phyloP scores from a whole-genome alignment of 2,888 invertebrate genomes.

The Bellardia pandia region DNA sequence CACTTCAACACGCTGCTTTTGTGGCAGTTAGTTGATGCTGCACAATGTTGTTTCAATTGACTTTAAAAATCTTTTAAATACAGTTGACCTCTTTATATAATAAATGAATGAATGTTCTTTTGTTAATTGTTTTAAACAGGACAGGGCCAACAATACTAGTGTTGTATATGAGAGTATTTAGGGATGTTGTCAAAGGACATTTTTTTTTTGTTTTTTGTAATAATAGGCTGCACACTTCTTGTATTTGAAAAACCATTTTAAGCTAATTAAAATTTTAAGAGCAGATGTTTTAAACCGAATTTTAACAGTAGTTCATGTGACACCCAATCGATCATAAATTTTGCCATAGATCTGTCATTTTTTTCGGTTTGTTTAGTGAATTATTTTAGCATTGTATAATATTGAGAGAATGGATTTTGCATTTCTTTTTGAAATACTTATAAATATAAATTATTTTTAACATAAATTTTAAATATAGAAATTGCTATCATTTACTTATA shows the following conservation, averaged over 20 bases:
- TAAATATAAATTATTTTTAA: too few species aligned
- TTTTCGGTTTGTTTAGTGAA: not conserved
- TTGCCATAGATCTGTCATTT: slow-evolving; percentile 50
- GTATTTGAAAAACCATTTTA: slow-evolving; percentile 38
- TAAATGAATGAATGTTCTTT: slow-evolving; percentile 4
- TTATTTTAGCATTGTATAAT: not conserved
- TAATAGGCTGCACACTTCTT: slow-evolving; percentile 19
- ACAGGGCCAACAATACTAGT: not conserved
- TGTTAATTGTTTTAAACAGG: slow-evolving; percentile 36
- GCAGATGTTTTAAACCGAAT: slow-evolving; percentile 61
- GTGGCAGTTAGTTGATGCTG: slow-evolving; percentile 34
- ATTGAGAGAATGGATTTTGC: not conserved
- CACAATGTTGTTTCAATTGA: slow-evolving; percentile 63
- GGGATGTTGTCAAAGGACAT: slow-evolving; percentile 43
- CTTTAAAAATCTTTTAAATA: slow-evolving; percentile 61
- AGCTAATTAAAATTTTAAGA: slow-evolving; percentile 59
- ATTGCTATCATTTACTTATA: too few species aligned
- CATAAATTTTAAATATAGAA: too few species aligned
- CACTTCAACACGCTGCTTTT: slow-evolving; percentile 50
- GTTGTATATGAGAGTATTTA: not conserved
- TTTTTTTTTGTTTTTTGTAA: not conserved
- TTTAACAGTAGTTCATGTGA: slow-evolving; percentile 26
- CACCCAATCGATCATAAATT: slow-evolving; percentile 59
- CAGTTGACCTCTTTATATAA: slow-evolving; percentile 55
- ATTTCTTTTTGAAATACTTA: not conserved